Evolutionary conservation across 1,140 invertebrate genomes (phyloP), one percentile per base, ranked within the genome.

Genomic region (Pseudomyrmex cubaensis): DNA sequence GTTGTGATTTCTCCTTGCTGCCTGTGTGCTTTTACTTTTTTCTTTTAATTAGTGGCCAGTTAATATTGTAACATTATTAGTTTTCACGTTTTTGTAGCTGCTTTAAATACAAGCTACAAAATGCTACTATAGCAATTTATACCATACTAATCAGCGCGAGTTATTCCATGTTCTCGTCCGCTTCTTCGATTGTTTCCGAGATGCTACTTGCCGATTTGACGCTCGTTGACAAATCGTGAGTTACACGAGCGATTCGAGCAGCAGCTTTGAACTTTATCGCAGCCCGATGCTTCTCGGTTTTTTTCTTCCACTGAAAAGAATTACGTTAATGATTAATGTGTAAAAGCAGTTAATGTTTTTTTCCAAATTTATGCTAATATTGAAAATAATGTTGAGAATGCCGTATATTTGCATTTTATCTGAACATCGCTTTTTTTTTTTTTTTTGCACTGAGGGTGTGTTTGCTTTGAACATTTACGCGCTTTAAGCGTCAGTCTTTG

Each of bases 261-360:
- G 96, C 96, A 35, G 96, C 96, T 92, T 96, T 96, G 77, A 97
- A 97, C 86, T 96, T 95, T 56, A 96, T 96, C 25, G 95, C 94
- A 0, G 95, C 96, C 84, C 95, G 95, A 90, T 95, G 95, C 90
- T 96, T 96, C 69, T 96, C 96, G 88, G 96, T 94, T 90, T 96
- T 97, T 82, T 95, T 96, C 89, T 96, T 97, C 96, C 96, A 97
- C 95, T 96, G 90, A 80, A 94, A 95, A 25, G 8, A 2, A 13
- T 50, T 50, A 50, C 12, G 4, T 10, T 50, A 50, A 52, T 13
- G 0, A 9, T 4, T 2, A 3, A 4, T 10, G 57, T 13, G 1
- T 0, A 59, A 59, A 17, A 9, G n/a, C 20, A 25, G 22, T 20
- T 62, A 10, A 20, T 20, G 10, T 22, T 59, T 13, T 50, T 59